Evolutionary conservation across 2,888 invertebrate genomes (phyloP).

Genomic region (Cordilura impudica): DNA sequence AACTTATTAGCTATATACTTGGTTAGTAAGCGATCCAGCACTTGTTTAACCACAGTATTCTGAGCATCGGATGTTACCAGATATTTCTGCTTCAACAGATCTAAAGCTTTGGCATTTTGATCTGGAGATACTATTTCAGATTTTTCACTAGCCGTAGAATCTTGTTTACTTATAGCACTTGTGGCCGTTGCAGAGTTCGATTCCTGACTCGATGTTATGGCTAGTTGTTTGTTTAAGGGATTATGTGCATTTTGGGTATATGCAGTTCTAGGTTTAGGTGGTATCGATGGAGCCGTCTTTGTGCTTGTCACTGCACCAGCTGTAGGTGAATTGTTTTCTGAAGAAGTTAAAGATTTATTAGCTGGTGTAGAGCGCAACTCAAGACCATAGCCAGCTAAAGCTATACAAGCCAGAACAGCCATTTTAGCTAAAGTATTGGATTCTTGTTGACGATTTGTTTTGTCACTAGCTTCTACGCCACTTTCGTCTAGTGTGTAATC

Average conservation of each 20-base stretch:
- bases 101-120: conserved; percentile 64
- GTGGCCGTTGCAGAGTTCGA: conserved; percentile 32
- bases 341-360: conserved; percentile 45
- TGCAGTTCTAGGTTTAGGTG: conserved; percentile 64
- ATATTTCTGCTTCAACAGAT: conserved; percentile 58
- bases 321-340: conserved; percentile 54
- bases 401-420: conserved; percentile 89
- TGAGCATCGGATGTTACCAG: conserved; percentile 72
- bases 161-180: conserved; percentile 67
- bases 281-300: conserved; percentile 43
- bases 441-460: conserved; percentile 93
- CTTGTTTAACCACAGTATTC: conserved; percentile 82
- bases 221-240: conserved; percentile 75
- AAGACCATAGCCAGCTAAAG: conserved; percentile 85
- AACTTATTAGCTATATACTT: conserved; percentile 91
- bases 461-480: conserved; percentile 90
- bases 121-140: conserved; percentile 70
- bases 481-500: conserved; percentile 98
- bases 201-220: conserved; percentile 67
- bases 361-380: conserved; percentile 67
- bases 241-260: conserved; percentile 78
- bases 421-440: conserved; percentile 95
- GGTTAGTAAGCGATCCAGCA: conserved; percentile 87
- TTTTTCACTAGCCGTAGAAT: conserved; percentile 71
- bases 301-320: conserved; percentile 39